Conservation (phyloP, 2,113 vertebrate species). For the Clinocottus analis region DNA sequence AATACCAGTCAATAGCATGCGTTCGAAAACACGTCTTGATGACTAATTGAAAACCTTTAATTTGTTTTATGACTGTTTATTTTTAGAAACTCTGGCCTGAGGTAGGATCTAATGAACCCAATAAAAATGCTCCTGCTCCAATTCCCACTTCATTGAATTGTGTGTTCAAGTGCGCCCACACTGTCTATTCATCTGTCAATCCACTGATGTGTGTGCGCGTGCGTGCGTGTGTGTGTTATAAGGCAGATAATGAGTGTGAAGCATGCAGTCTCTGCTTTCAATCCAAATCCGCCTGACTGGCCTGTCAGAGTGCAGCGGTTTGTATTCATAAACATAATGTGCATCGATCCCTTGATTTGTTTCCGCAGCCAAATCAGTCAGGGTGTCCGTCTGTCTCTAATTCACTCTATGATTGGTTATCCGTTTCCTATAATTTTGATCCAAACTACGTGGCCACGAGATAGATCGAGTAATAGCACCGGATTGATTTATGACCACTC, state of each 20-base stretch:
- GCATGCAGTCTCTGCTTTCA: slow-evolving; percentile 34
- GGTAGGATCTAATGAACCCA: slow-evolving; percentile 39
- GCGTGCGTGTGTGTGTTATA: neutral
- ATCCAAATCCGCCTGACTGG: slow-evolving; percentile 17
- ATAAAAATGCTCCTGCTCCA: slow-evolving; percentile 45
- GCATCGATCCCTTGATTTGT: slow-evolving; percentile 61
- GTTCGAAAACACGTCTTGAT: slow-evolving; percentile 7
- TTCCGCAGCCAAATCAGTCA: slow-evolving; percentile 47
- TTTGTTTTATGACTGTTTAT: slow-evolving; percentile 38
- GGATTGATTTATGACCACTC: slow-evolving; percentile 51
- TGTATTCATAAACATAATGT: slow-evolving; percentile 67
- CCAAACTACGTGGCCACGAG: slow-evolving; percentile 36
- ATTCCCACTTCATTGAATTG: slow-evolving; percentile 30
- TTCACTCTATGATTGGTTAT: slow-evolving; percentile 64
- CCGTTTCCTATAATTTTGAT: slow-evolving; percentile 66
- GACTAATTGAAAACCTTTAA: slow-evolving; percentile 20
- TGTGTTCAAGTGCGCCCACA: slow-evolving; percentile 17
- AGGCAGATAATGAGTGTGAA: slow-evolving; percentile 36
- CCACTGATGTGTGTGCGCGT: slow-evolving; percentile 8
- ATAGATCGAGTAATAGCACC: slow-evolving; percentile 41
- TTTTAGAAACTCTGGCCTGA: slow-evolving; percentile 27
- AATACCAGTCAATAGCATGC: slow-evolving; percentile 1
- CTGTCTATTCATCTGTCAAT: slow-evolving; percentile 29
- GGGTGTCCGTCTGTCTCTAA: slow-evolving; percentile 52
- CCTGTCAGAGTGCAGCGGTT: slow-evolving; percentile 14